Base-by-base conservation (phyloP, 2,888 invertebrate genomes). In the Muschampia plurimacula region DNA sequence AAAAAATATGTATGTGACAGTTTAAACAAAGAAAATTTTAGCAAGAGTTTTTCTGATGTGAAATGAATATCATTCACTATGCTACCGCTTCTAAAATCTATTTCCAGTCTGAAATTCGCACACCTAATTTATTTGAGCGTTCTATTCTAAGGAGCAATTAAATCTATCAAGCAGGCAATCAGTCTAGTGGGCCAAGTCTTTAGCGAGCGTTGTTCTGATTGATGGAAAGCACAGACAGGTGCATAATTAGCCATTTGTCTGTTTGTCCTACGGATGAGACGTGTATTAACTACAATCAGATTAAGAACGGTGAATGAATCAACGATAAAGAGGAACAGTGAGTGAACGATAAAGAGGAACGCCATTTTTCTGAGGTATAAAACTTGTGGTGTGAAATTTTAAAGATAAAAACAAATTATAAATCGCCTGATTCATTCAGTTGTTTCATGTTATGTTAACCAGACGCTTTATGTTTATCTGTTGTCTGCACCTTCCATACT, bases 81-180 rank as follows among this genome's bases (percentile, higher is more conserved):
- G 5, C n/a, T n/a, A n/a, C 15, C 52, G 55, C 7, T 3, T 9
- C 0, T 55, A 57, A 57, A 28, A 28, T 57, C 57, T 57, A 28
- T 57, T 57, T 57, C 4, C 28, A 28, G 10, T 28, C 28, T 1
- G 57, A 12, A 28, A 28, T 22, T 57, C 12, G 57, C 57, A 28
- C 28, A 28, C 57, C 57, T 57, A 28, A 57, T 57, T 57, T 28
- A 57, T 57, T 57, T 3, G 3, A 28, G 57, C 22, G 28, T 28
- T 22, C 57, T 28, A 28, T 57, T 28, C 57, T 12, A n/a, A 28
- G 57, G 22, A 12, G 28, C 22, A 57, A 57, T 57, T 57, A 57
- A 57, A 57, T 57, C 57, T 57, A 28, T 57, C 57, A 57, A 28
- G 57, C 28, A 4, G 57, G 12, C 57, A 12, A 28, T 57, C 57